phyloP scores from a whole-genome alignment of 2,797 vertebrate genomes.

The Platyrinchus mystaceus region DNA sequence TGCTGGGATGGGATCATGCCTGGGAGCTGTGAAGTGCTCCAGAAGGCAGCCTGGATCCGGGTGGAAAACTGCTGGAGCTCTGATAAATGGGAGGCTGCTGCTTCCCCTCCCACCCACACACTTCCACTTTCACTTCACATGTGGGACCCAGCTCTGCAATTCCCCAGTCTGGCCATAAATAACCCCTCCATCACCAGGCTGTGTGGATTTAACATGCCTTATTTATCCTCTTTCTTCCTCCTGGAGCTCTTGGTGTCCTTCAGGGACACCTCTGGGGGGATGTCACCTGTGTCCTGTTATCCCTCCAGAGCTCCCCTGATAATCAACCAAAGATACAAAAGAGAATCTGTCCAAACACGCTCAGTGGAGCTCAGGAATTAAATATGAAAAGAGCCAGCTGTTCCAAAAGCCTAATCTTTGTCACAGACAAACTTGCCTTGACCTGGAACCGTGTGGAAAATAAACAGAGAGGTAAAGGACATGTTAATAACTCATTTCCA shows the following conservation, averaged over 20 bases:
- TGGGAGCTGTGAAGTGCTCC: not conserved
- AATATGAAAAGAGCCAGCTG: constrained; percentile 43
- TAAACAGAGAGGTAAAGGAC: constrained; percentile 44
- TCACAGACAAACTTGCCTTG: constrained; percentile 31
- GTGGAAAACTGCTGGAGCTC: not conserved
- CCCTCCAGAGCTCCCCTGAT: not conserved
- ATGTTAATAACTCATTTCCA: constrained; percentile 15
- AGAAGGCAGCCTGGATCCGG: not conserved
- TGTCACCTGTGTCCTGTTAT: not conserved
- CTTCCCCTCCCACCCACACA: constrained; percentile 62
- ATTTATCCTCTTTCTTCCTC: not conserved
- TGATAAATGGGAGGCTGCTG: constrained; percentile 10
- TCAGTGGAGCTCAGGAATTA: constrained; percentile 28
- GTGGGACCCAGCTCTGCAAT: constrained; percentile 34
- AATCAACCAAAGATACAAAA: not conserved
- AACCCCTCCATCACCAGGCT: not conserved
- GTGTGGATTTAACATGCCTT: rapidly evolving
- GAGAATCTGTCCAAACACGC: not conserved
- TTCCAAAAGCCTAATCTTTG: not conserved
- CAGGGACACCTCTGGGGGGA: not conserved
- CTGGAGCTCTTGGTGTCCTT: not conserved
- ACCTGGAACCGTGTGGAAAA: constrained; percentile 27
- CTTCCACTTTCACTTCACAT: constrained; percentile 59
- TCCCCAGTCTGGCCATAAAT: constrained; percentile 32
- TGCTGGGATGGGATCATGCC: rapidly evolving